Conservation (phyloP, 2,113 vertebrate species). For the Orycteropus afer region DNA sequence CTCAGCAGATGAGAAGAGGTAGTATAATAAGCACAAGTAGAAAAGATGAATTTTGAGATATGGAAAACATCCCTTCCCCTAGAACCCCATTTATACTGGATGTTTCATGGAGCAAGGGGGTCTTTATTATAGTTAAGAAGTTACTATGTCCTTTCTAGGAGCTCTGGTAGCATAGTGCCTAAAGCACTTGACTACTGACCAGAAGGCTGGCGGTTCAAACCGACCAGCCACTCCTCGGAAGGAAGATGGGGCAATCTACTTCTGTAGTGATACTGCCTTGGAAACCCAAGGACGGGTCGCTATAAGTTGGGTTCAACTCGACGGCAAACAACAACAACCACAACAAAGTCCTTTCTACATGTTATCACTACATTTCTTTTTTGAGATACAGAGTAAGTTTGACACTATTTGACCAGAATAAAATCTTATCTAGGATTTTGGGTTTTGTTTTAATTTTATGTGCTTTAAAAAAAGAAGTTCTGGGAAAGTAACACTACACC, state of each 20-base stretch:
- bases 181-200: no score
- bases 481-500: not conserved
- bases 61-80: not conserved
- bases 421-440: not conserved
- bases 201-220: no score
- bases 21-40: not conserved
- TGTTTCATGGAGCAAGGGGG: not conserved
- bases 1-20: not conserved
- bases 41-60: not conserved
- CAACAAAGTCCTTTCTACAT: not conserved
- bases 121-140: not conserved
- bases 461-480: conserved; percentile 21
- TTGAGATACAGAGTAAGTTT: not conserved
- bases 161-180: no score
- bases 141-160: no score
- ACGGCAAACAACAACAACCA: no score
- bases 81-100: not conserved
- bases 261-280: no score
- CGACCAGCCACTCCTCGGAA: no score
- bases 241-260: no score
- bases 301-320: no score
- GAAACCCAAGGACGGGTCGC: no score
- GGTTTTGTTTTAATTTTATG: not conserved
- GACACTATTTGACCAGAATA: not conserved
- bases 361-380: not conserved